These are phyloP conservation scores for Dysidea cf. avara DNA, from an alignment of 37 sponge, comb jelly and placozoan genomes.

Conservation along the genomic window DNA sequence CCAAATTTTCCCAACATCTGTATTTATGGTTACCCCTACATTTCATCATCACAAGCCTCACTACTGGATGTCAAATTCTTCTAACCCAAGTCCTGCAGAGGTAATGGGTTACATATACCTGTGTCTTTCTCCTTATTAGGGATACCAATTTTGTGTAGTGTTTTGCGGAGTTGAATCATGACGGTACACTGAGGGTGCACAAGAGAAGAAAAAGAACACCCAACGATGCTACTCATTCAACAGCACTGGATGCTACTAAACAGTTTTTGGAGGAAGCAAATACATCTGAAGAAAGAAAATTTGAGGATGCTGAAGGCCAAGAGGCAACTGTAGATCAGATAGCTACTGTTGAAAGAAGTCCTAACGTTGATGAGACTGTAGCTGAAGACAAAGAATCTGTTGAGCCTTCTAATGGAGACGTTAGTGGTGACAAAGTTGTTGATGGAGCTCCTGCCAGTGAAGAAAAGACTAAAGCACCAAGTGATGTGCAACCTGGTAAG, in stretches of 20 bases:
- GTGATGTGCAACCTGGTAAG: background rate
- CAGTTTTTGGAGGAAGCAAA: conserved; percentile 2
- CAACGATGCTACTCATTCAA: background rate
- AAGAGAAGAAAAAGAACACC: background rate
- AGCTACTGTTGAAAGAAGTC: background rate
- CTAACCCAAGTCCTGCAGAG: too few relatives aligned
- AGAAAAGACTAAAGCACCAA: background rate
- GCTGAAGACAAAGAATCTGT: background rate
- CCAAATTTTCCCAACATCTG: too few relatives aligned
- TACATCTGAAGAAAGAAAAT: background rate
- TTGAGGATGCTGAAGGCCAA: background rate
- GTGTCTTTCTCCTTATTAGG: too few relatives aligned
- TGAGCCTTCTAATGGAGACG: background rate
- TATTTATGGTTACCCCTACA: too few relatives aligned
- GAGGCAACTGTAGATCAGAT: background rate
- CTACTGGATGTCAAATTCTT: too few relatives aligned
- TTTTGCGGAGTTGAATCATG: too few relatives aligned
- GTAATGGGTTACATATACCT: too few relatives aligned
- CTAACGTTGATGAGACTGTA: background rate
- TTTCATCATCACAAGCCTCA: too few relatives aligned
- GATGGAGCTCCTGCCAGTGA: background rate
- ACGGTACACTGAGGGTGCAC: background rate
- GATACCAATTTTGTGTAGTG: too few relatives aligned
- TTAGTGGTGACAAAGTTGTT: too few relatives aligned
- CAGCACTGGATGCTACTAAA: background rate